phyloP scores from a whole-genome alignment of 2,888 invertebrate species.

The Penaeus monodon region DNA sequence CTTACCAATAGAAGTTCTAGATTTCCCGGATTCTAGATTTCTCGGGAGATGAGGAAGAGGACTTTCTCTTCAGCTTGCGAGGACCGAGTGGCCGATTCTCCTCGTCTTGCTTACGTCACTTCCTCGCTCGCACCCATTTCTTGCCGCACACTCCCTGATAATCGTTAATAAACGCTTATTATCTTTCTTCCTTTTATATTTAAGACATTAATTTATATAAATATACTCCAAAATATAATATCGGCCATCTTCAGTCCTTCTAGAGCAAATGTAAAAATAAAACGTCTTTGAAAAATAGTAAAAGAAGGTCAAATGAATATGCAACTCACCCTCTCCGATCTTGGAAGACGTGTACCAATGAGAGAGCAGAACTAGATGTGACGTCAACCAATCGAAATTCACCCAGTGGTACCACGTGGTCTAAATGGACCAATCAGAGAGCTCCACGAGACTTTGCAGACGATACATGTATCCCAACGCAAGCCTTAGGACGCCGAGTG shows the following conservation, averaged over 20 bases:
- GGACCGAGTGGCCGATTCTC: background rate
- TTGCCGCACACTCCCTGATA: background rate
- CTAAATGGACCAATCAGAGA: slow-evolving; percentile 50
- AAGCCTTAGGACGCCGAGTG: slow-evolving; percentile 21
- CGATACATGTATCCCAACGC: slow-evolving; percentile 33
- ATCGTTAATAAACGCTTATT: background rate
- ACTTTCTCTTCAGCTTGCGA: background rate
- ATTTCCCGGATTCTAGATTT: too few species aligned
- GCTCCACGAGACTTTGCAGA: slow-evolving; percentile 57
- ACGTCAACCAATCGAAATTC: slow-evolving; percentile 52
- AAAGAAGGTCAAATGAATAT: too few species aligned
- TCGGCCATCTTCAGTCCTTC: too few species aligned
- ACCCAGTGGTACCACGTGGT: slow-evolving; percentile 60
- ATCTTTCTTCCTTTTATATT: too few species aligned
- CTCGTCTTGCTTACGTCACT: slow-evolving; percentile 3
- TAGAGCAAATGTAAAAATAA: too few species aligned
- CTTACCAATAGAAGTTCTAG: too few species aligned
- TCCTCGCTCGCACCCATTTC: background rate
- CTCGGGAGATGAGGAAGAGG: background rate
- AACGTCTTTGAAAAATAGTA: too few species aligned
- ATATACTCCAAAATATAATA: too few species aligned
- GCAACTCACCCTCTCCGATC: background rate
- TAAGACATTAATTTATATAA: too few species aligned
- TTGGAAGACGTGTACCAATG: slow-evolving; percentile 57
- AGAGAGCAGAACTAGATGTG: slow-evolving; percentile 9